Evolutionary conservation across 2,797 vertebrate species (phyloP).

Genomic region (Sitta carolinensis): DNA sequence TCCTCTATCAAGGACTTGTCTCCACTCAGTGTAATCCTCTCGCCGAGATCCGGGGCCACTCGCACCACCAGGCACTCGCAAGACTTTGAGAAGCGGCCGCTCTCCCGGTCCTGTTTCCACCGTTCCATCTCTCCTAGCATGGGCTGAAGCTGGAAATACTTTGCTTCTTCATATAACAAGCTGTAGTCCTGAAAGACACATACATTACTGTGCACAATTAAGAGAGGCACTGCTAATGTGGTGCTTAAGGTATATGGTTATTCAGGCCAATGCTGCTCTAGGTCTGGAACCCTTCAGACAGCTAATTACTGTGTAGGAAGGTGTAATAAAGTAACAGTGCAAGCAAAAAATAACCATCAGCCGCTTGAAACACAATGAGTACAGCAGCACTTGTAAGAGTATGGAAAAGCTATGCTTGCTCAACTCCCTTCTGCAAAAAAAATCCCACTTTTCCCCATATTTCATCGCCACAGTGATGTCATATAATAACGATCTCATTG

Average conservation of each 20-base stretch:
- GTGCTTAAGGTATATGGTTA: not conserved
- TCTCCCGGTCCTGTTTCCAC: slow-evolving; percentile 94
- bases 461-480: slow-evolving; percentile 49
- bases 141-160: slow-evolving; percentile 98
- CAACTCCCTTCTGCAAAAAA: not conserved
- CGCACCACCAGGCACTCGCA: slow-evolving; percentile 97
- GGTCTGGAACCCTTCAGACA: not conserved
- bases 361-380: not conserved
- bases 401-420: not conserved
- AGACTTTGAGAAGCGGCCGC: slow-evolving; percentile 87
- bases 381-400: not conserved
- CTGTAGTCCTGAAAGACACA: slow-evolving; percentile 88
- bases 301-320: not conserved
- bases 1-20: slow-evolving; percentile 98
- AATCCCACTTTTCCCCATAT: not conserved
- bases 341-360: not conserved
- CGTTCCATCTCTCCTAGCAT: slow-evolving; percentile 94
- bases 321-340: not conserved
- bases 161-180: slow-evolving; percentile 95
- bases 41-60: slow-evolving; percentile 94
- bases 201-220: slow-evolving; percentile 14
- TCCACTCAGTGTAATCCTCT: slow-evolving; percentile 93
- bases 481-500: slow-evolving; percentile 55
- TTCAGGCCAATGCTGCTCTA: not conserved
- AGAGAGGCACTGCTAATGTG: not conserved